Percentiles rank a stretch among this genome's conserved stretches.
These are phyloP conservation scores for Nematopogon swammerdamellus DNA, from an alignment of 2,888 invertebrate genomes.

Conservation along the genomic window DNA sequence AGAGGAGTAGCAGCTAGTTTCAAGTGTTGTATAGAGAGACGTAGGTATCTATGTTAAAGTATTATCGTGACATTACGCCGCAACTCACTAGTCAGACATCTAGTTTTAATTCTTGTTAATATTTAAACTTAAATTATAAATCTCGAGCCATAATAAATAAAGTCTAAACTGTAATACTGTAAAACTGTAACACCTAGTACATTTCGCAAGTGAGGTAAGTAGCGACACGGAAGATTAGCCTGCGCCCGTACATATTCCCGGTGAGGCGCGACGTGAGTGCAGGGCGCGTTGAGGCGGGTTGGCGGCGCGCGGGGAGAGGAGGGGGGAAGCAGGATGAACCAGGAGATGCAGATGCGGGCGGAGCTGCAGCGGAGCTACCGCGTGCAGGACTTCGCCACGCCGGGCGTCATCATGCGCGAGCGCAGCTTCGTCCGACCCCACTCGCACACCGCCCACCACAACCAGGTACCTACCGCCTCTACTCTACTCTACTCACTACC, in stretches of 20 bases:
- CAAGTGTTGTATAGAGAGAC: too few species aligned
- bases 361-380: constrained; percentile 51
- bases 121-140: neutral
- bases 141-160: neutral
- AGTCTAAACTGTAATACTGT: too few species aligned
- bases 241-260: too few species aligned
- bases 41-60: too few species aligned
- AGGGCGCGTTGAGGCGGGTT: too few species aligned
- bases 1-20: too few species aligned
- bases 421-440: constrained; percentile 67
- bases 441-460: constrained; percentile 54
- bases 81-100: neutral
- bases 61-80: neutral
- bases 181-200: too few species aligned
- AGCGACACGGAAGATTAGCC: too few species aligned
- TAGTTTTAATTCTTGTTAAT: neutral
- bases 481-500: too few species aligned
- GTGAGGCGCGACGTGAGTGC: too few species aligned
- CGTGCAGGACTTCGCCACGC: constrained; percentile 54
- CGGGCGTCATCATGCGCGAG: constrained; percentile 62
- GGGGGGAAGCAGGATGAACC: constrained; percentile 8
- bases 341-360: constrained; percentile 45
- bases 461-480: too few species aligned
- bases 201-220: too few species aligned
- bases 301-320: neutral